phyloP scores from a whole-genome alignment of 2,113 vertebrate species.

The Plotosus lineatus region DNA sequence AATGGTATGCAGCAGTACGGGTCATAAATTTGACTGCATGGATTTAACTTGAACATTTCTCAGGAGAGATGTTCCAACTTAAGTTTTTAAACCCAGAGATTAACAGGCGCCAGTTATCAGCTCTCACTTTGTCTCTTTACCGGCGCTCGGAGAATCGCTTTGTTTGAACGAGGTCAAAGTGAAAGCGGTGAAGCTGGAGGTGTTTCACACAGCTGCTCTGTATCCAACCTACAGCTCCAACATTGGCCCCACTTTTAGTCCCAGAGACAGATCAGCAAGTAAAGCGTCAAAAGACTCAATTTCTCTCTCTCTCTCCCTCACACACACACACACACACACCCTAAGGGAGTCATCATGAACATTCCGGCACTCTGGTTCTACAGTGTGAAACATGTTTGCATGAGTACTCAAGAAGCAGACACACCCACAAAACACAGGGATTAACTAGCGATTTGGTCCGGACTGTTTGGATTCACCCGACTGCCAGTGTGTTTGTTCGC shows the following conservation, averaged over 20 bases:
- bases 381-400: background rate
- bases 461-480: slow-evolving; percentile 38
- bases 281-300: background rate
- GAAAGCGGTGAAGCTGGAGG: background rate
- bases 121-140: slow-evolving; percentile 26
- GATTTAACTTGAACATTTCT: slow-evolving; percentile 9
- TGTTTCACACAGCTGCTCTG: slow-evolving; percentile 25
- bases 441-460: slow-evolving; percentile 24
- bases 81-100: background rate
- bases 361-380: background rate
- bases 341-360: background rate
- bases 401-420: background rate
- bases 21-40: background rate
- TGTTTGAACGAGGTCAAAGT: background rate
- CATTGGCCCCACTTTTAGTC: background rate
- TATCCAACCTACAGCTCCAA: background rate
- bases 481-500: slow-evolving; percentile 17
- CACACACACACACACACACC: background rate
- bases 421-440: background rate
- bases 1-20: background rate
- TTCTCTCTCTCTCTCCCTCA: too few relatives aligned
- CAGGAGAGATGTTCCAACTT: background rate
- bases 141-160: slow-evolving; percentile 12
- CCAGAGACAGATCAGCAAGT: background rate
- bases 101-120: slow-evolving; percentile 21